A percentile compares a stretch with the other conserved stretches of the same genome.
Conservation (phyloP, 2,888 invertebrate genomes). For the Limnephilus auricula region DNA sequence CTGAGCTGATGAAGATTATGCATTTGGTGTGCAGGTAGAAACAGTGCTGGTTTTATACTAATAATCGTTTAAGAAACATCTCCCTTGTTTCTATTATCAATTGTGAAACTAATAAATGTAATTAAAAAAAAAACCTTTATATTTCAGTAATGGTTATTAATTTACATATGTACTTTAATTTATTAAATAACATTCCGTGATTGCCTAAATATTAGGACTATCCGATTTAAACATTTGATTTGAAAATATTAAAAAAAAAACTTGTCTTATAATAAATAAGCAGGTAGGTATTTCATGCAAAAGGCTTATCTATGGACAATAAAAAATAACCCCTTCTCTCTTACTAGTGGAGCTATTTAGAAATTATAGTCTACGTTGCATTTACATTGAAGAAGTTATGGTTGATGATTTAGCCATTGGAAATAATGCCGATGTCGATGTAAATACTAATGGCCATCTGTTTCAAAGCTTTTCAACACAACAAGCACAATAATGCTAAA, state of each 20-base stretch:
- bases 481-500: too few relatives aligned
- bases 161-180: background rate
- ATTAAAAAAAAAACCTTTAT: background rate
- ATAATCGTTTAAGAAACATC: too few relatives aligned
- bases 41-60: too few relatives aligned
- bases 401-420: too few relatives aligned
- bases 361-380: background rate
- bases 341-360: background rate
- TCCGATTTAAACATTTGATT: background rate
- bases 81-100: too few relatives aligned
- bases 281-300: background rate
- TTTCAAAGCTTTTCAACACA: too few relatives aligned
- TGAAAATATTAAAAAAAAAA: background rate
- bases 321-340: background rate
- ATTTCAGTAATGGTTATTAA: background rate
- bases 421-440: too few relatives aligned
- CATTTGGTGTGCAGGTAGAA: too few relatives aligned
- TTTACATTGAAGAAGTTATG: background rate
- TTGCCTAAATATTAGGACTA: background rate
- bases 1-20: too few relatives aligned
- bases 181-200: conserved; percentile 2
- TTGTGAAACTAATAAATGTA: background rate
- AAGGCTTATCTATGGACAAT: background rate
- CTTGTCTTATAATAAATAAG: background rate
- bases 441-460: too few relatives aligned